Conservation (phyloP, 2,888 invertebrate genomes). For the Tenthredo distinguenda region DNA sequence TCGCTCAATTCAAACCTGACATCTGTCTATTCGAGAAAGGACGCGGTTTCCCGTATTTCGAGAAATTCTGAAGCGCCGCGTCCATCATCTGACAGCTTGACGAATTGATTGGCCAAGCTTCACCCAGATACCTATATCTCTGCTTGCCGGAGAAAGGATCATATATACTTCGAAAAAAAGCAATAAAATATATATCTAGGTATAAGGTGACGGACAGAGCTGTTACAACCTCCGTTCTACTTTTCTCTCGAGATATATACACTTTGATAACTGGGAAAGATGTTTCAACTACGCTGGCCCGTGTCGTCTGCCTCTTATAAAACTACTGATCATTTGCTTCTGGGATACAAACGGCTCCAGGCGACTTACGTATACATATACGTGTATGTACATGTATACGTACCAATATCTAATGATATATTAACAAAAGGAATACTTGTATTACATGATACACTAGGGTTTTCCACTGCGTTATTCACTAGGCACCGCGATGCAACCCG, state of each 20-base stretch:
- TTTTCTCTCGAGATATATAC: slow-evolving; percentile 19
- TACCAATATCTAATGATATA: background rate
- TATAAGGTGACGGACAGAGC: slow-evolving; percentile 6
- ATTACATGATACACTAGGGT: background rate
- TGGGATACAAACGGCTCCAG: background rate
- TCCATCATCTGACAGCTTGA: slow-evolving; percentile 35
- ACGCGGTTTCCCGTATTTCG: background rate
- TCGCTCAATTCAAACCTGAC: slow-evolving; percentile 20
- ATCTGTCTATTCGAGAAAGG: background rate
- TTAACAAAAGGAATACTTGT: background rate
- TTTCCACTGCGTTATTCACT: background rate
- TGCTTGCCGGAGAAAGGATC: background rate
- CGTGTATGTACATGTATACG: background rate
- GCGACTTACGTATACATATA: background rate
- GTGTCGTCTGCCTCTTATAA: background rate
- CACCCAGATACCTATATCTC: background rate
- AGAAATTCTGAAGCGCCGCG: slow-evolving; percentile 21
- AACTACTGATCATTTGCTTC: background rate
- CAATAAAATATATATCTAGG: background rate
- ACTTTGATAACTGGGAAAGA: slow-evolving; percentile 29
- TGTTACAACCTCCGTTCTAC: slow-evolving; percentile 6
- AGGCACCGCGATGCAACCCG: background rate
- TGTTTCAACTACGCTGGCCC: slow-evolving; percentile 10
- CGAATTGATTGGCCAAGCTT: slow-evolving; percentile 42
- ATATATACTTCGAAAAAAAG: background rate